A percentile compares a stretch with the other conserved stretches of the same genome.
phyloP scores from a whole-genome alignment of 2,113 vertebrate species.

The Petromus typicus region DNA sequence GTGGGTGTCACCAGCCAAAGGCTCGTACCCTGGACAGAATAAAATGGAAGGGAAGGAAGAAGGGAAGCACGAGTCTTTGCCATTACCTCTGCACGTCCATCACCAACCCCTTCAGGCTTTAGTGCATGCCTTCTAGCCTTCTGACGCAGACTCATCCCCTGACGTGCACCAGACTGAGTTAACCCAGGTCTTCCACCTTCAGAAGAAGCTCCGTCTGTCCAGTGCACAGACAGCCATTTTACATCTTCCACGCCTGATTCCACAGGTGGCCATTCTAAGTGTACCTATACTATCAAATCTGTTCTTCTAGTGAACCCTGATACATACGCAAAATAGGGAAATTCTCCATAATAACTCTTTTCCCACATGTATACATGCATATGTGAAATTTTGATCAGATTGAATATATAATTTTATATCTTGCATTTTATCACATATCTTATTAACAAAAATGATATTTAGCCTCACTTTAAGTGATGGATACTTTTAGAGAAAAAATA shows the following conservation, averaged over 20 bases:
- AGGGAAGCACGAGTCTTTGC: neutral
- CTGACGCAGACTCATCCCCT: neutral
- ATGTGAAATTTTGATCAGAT: neutral
- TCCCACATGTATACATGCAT: neutral
- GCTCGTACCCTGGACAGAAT: neutral
- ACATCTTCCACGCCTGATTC: neutral
- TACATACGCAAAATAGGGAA: neutral
- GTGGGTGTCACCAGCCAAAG: neutral
- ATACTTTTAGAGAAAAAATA: neutral
- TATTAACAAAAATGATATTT: slow-evolving; percentile 41
- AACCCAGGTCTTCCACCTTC: neutral
- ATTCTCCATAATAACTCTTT: neutral
- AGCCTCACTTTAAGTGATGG: neutral
- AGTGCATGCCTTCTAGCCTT: neutral
- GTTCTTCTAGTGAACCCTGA: neutral
- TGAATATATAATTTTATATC: slow-evolving; percentile 53
- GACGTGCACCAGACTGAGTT: neutral
- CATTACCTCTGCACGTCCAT: too few species aligned
- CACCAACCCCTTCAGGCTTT: neutral
- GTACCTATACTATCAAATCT: neutral
- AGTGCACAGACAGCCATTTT: neutral
- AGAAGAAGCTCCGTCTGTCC: neutral
- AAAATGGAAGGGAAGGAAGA: neutral
- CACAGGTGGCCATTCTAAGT: neutral
- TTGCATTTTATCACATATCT: slow-evolving; percentile 54